Percentiles rank a stretch among this genome's conserved stretches.
These are phyloP conservation scores for Drosophila nigrodunni DNA, from an alignment of 1,140 invertebrate genomes.

Conservation along the genomic window DNA sequence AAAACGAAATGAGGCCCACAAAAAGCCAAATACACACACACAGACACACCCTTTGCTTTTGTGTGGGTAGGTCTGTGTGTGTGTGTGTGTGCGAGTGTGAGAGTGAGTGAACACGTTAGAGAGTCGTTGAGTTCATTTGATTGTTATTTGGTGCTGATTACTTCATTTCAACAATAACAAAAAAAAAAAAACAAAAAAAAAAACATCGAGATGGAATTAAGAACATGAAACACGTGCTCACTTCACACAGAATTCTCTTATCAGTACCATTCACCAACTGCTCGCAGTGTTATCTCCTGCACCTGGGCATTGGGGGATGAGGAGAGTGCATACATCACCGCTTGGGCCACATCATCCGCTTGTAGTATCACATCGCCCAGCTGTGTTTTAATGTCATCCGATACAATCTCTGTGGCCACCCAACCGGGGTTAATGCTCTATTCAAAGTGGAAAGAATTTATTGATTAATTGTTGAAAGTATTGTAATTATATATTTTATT, in stretches of 20 bases:
- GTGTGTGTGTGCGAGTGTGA: background rate
- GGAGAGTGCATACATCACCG: constrained; percentile 86
- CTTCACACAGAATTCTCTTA: constrained; percentile 22
- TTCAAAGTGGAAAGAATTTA: background rate
- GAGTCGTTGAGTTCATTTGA: constrained; percentile 54
- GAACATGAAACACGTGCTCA: constrained; percentile 1
- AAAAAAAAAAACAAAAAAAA: background rate
- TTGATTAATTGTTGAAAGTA: no score
- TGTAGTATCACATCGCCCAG: constrained; percentile 74
- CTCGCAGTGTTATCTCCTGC: constrained; percentile 81
- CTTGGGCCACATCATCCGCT: constrained; percentile 86
- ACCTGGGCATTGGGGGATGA: constrained; percentile 88
- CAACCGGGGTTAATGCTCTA: constrained; percentile 87
- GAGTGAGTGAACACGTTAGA: constrained; percentile 12
- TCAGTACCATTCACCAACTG: constrained; percentile 81
- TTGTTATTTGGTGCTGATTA: constrained; percentile 69
- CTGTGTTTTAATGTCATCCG: constrained; percentile 54
- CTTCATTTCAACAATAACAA: constrained; percentile 31
- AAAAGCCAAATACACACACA: constrained; percentile 20
- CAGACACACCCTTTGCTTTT: background rate
- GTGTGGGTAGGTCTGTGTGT: background rate
- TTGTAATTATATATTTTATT: background rate
- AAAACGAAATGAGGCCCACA: constrained; percentile 49
- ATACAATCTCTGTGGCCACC: constrained; percentile 86
- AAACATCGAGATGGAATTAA: background rate